Evolutionary conservation across 2,797 vertebrate species (phyloP).

Genomic region (Darevskia nairensis): DNA sequence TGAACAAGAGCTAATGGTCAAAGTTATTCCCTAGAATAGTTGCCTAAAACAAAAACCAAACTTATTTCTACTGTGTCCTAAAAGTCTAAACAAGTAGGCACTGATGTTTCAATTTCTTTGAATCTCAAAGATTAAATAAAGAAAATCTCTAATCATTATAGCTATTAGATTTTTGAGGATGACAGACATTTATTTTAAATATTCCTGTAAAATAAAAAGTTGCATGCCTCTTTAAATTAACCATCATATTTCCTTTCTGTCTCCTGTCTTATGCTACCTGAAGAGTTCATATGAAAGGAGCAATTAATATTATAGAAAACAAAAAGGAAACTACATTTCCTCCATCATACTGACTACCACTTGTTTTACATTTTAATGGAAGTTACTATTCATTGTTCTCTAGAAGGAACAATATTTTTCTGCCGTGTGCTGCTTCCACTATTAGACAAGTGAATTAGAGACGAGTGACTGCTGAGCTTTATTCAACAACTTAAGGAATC

Average conservation of each 20-base stretch:
- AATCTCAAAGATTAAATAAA: slow-evolving; percentile 16
- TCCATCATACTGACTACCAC: not conserved
- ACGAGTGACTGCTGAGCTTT: not conserved
- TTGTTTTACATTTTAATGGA: not conserved
- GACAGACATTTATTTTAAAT: not conserved
- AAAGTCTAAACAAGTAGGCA: slow-evolving; percentile 39
- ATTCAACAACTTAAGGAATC: not conserved
- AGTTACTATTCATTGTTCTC: not conserved
- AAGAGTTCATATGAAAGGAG: not conserved
- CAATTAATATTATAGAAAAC: not conserved
- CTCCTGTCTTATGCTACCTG: not conserved
- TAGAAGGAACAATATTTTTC: not conserved
- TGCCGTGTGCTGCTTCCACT: not conserved
- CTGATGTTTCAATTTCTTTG: slow-evolving; percentile 13
- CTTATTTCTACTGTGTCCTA: slow-evolving; percentile 29
- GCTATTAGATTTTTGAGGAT: not conserved
- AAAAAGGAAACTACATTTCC: not conserved
- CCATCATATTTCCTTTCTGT: not conserved
- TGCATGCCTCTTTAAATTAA: not conserved
- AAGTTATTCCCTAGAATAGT: slow-evolving; percentile 30
- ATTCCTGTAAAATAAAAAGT: not conserved
- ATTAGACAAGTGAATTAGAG: not conserved
- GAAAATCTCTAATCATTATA: not conserved
- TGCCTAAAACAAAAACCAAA: slow-evolving; percentile 40
- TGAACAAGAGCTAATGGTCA: slow-evolving; percentile 70